These are phyloP conservation scores for Triplophysa dalaica DNA, from an alignment of 2,113 vertebrate species.

Conservation along the genomic window DNA sequence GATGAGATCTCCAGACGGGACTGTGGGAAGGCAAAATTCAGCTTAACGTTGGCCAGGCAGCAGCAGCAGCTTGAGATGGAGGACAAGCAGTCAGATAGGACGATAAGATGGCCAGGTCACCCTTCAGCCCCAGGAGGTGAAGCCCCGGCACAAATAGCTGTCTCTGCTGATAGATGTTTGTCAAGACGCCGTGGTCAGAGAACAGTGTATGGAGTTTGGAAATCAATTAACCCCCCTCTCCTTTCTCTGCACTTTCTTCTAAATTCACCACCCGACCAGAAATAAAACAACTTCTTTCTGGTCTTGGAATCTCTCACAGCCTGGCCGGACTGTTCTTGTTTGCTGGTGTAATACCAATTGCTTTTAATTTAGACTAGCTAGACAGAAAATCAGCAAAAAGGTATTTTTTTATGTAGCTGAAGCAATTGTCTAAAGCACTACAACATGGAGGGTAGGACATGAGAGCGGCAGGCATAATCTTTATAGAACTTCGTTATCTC, in stretches of 20 bases:
- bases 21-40: slow-evolving; percentile 12
- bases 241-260: slow-evolving; percentile 26
- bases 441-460: background rate
- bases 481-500: background rate
- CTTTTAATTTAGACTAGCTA: too few species aligned
- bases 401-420: background rate
- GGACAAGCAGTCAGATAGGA: slow-evolving; percentile 48
- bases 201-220: slow-evolving; percentile 58
- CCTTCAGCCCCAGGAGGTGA: slow-evolving; percentile 47
- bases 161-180: slow-evolving; percentile 62
- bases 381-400: too few species aligned
- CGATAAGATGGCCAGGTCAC: slow-evolving; percentile 62
- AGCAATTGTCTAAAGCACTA: background rate
- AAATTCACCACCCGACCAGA: background rate
- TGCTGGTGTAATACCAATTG: too few species aligned
- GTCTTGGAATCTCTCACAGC: too few species aligned
- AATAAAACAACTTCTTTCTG: too few species aligned
- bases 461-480: background rate
- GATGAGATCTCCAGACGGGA: slow-evolving; percentile 57
- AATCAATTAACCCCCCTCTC: slow-evolving; percentile 51
- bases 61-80: slow-evolving; percentile 47
- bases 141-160: slow-evolving; percentile 54
- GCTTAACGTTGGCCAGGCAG: slow-evolving; percentile 20
- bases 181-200: slow-evolving; percentile 47
- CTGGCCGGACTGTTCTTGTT: too few species aligned